Base-by-base conservation (phyloP, 64 coral and sea anemone genomes). In the Porites lutea region DNA sequence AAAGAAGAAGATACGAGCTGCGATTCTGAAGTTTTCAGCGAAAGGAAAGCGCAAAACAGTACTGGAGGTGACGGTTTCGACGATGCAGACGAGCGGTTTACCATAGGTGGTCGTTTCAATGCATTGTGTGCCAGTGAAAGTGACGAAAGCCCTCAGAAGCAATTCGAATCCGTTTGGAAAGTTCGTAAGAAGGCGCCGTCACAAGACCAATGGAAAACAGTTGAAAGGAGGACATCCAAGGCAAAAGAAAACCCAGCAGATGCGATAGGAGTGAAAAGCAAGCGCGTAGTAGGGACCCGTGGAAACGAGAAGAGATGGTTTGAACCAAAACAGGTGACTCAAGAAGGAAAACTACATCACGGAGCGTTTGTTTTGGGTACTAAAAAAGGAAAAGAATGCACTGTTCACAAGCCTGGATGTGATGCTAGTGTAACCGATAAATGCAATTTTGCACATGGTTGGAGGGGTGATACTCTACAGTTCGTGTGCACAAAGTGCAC, bases 391-490 rank as follows among this genome's bases (percentile, higher is more conserved):
- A 18, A 54, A 59, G 61, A 90, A 15, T 90, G 88, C 12, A 12
- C 3, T 0, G 13, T 0, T 1, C 88, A 90, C 88, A 79, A 23
- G 13, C 18, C 4, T 3, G 11, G 6, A 13, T 22, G 16, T 8
- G 64, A 14, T n/a, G 16, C 16, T 0, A n/a, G 14, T 20, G 43
- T 12, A 8, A 64, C 45, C 48, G 18, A 27, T 27, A 48, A 4
- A 0, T 90, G 88, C 55, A 23, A 2, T 7, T 90, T 80, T 90
- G 88, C 88, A 21, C 74, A 90, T 53, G 12, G 52, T 18, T 70
- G 88, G 88, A 69, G 61, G 22, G 88, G 88, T 3, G 88, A 90
- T 54, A 90, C 88, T 53, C 49, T 79, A 3, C 88, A 90, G 13
- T 71, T 45, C 10, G 78, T 90, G 5, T 79, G 88, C 48, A 22